Base-by-base conservation (phyloP, 2,888 invertebrate genomes). In the Agelastica alni region DNA sequence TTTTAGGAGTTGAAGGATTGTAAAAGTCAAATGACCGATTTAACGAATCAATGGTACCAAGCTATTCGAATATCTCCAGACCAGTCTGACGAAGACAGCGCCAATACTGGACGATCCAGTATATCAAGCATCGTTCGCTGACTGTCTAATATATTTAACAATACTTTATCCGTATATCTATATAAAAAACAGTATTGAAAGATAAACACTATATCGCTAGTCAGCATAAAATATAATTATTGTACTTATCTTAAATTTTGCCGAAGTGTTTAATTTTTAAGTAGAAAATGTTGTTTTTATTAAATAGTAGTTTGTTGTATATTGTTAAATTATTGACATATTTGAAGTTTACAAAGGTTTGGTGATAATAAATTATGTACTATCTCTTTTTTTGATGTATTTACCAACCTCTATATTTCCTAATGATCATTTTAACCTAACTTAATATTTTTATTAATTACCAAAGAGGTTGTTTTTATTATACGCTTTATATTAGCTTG, bases 11-110 rank as follows among this genome's bases (percentile, higher is more conserved):
- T 96, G 60, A 91, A 93, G 73, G 96, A 97, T 76, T 96, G 96
- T 72, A 93, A 93, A 76, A 93, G 91, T 64, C 96, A 96, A 79
- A 96, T 97, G 94, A 92, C 93, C 1, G 93, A 93, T 77, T 80
- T 97, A 62, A 96, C 96, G 0, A 94, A 96, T 74, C 92, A 96
- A 74, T 97, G 96, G 96, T 96, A 96, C 78, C 93, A 96, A 75
- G 96, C 96, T 0, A 95, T 96, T 64, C 83, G 93, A 56, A 89
- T 93, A 69, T 89, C 91, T 41, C 93, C 94, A 6, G 84, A 91
- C 59, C 88, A 92, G 67, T 91, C 91, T 20, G 93, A 92, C 36
- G 91, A 91, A 52, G 91, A 91, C 56, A 66, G 67, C 32, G 65
- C 67, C 12, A 72, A 67, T 51, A 74, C 75, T 5, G 73, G 73